phyloP scores from a whole-genome alignment of 2,797 vertebrate genomes.

The Lepidocolaptes lacrymiger region DNA sequence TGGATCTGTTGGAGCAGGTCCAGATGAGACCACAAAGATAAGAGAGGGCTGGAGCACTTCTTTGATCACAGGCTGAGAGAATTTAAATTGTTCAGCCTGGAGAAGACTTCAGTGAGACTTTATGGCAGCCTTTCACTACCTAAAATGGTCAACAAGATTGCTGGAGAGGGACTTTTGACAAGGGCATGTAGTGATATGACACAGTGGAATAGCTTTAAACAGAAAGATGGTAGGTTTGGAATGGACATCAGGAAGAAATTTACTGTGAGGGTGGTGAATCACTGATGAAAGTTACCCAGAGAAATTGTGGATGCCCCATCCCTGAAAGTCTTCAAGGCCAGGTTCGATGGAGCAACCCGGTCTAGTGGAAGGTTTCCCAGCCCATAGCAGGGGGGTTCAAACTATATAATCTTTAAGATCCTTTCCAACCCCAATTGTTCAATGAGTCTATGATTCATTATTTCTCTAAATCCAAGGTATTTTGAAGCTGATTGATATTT shows the following conservation, averaged over 20 bases:
- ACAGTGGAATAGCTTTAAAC: neutral
- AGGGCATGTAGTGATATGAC: neutral
- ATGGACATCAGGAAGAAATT: neutral
- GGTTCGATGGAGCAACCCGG: too few relatives aligned
- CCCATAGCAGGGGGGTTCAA: neutral
- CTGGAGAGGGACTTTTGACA: neutral
- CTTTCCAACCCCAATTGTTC: neutral
- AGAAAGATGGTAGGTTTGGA: neutral
- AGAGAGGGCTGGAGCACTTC: neutral
- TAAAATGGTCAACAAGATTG: neutral
- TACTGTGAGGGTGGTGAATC: neutral
- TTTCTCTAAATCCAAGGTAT: neutral
- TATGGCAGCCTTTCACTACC: neutral
- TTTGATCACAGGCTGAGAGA: neutral
- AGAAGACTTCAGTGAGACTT: neutral
- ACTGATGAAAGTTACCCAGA: neutral
- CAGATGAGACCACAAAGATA: neutral
- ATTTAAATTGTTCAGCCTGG: neutral
- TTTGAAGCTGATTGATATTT: neutral
- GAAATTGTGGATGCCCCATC: neutral
- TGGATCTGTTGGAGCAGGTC: neutral
- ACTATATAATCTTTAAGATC: neutral
- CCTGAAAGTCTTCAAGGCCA: neutral
- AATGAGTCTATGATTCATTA: neutral
- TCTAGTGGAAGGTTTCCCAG: neutral